Base-by-base conservation (phyloP, 1,140 invertebrate genomes). In the Polypedilum pembai region DNA sequence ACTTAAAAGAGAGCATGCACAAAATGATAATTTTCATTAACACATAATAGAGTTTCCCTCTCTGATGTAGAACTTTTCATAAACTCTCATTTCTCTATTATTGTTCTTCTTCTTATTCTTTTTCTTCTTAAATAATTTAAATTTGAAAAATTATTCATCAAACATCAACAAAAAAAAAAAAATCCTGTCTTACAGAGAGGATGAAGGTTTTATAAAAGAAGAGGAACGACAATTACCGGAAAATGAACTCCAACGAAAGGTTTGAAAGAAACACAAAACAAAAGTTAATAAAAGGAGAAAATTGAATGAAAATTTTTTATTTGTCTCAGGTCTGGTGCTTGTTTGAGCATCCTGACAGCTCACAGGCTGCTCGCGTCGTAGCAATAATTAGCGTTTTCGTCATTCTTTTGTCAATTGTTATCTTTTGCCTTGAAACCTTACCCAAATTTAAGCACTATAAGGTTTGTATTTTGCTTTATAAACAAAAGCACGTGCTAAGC, bases 331-430 rank as follows among this genome's bases (percentile, higher is more conserved):
- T 33, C 24, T 99, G 98, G 98, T 87, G 99, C 84, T 86, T 99
- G 80, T 98, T 99, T 87, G 97, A 99, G 87, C 98, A 98, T 87
- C 97, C 98, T 76, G 98, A 99, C 88, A 98, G 95, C 85, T 99
- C 97, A 79, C 95, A 98, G 85, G 94, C 94, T 80, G 98, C 98
- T 79, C 90, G 98, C 79, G 92, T 99, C 78, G 95, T 99, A 84
- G 98, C 98, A 83, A 98, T 99, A 86, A 98, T 99, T 84, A 99
- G 97, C 80, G 96, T 99, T 80, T 93, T 98, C 86, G 95, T 99
- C 82, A 99, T 99, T 85, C 89, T 96, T 77, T 89, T 99, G 77
- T 99, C 97, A 79, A 99, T 99, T 86, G 96, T 99, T 83, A 99
- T 98, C 84, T 99, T 99, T 88, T 99, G 98, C 86, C 88, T 99